A percentile compares a stretch with the other conserved stretches of the same genome.
phyloP scores from a whole-genome alignment of 1,140 invertebrate species.

The Battus philenor region DNA sequence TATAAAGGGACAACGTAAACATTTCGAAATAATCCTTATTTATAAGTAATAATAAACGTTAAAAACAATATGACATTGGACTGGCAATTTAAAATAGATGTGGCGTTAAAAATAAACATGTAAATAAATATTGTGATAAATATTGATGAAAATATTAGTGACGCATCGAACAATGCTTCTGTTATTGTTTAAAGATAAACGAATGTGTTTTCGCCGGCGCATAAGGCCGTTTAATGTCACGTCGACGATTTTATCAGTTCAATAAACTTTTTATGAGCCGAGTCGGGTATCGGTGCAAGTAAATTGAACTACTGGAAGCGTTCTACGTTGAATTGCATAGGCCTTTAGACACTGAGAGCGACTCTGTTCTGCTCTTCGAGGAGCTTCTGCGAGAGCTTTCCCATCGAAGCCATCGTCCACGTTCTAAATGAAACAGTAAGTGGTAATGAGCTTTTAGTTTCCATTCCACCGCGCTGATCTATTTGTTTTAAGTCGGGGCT shows the following conservation, averaged over 20 bases:
- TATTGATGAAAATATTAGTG: constrained; percentile 5
- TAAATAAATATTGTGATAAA: background rate
- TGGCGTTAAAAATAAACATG: too few species aligned
- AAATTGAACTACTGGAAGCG: constrained; percentile 24
- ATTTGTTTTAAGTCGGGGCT: background rate
- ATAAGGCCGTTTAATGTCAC: constrained; percentile 24
- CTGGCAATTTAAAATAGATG: too few species aligned
- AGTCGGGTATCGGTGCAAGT: constrained; percentile 19
- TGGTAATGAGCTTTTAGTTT: constrained; percentile 14
- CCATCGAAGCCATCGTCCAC: constrained; percentile 1
- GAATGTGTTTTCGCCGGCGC: constrained; percentile 20
- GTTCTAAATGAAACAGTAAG: constrained; percentile 14
- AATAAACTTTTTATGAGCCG: constrained; percentile 36
- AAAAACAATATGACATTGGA: too few species aligned
- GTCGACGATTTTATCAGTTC: constrained; percentile 31
- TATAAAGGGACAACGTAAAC: too few species aligned
- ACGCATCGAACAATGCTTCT: constrained; percentile 11
- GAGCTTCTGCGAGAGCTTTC: constrained; percentile 9
- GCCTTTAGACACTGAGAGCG: constrained; percentile 1
- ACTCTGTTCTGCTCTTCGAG: constrained; percentile 2
- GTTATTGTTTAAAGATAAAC: constrained; percentile 14
- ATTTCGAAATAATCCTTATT: too few species aligned
- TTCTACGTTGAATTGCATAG: constrained; percentile 13
- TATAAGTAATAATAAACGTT: too few species aligned
- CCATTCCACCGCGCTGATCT: background rate